phyloP scores from a whole-genome alignment of 2,888 invertebrate species.

The Neoscelio sp. region DNA sequence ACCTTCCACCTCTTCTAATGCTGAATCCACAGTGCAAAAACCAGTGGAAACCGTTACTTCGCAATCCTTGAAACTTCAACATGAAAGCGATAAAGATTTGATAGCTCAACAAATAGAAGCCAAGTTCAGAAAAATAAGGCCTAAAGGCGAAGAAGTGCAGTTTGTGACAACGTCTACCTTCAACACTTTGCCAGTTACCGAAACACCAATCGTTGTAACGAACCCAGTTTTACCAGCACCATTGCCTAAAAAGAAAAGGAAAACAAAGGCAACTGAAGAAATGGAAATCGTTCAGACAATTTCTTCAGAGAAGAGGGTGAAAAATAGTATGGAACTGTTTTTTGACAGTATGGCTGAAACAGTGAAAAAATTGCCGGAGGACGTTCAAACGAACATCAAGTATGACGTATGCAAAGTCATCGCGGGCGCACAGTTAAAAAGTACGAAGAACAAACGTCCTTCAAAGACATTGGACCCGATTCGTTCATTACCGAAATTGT shows the following conservation, averaged over 20 bases:
- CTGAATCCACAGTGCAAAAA: background rate
- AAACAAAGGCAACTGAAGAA: slow-evolving; percentile 58
- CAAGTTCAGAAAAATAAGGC: slow-evolving; percentile 79
- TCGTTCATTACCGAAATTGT: slow-evolving; percentile 79
- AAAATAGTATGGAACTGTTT: slow-evolving; percentile 77
- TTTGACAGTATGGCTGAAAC: slow-evolving; percentile 79
- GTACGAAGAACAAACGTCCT: slow-evolving; percentile 64
- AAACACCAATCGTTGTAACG: slow-evolving; percentile 63
- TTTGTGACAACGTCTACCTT: slow-evolving; percentile 26
- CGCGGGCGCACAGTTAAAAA: slow-evolving; percentile 75
- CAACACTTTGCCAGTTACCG: slow-evolving; percentile 25
- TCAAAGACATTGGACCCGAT: slow-evolving; percentile 63
- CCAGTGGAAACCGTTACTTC: background rate
- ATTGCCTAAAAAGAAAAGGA: slow-evolving; percentile 58
- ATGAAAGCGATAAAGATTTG: slow-evolving; percentile 36
- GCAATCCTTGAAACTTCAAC: background rate
- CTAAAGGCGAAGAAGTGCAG: slow-evolving; percentile 64
- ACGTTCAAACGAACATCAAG: slow-evolving; percentile 79
- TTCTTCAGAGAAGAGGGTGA: slow-evolving; percentile 52
- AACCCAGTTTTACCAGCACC: slow-evolving; percentile 37
- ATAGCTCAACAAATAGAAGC: slow-evolving; percentile 76
- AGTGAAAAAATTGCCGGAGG: slow-evolving; percentile 77
- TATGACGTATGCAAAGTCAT: slow-evolving; percentile 80
- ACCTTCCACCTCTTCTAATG: background rate
- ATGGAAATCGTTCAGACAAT: too few relatives aligned